Conservation (phyloP, 2,888 invertebrate genomes). For the Cryptocephalus moraei region DNA sequence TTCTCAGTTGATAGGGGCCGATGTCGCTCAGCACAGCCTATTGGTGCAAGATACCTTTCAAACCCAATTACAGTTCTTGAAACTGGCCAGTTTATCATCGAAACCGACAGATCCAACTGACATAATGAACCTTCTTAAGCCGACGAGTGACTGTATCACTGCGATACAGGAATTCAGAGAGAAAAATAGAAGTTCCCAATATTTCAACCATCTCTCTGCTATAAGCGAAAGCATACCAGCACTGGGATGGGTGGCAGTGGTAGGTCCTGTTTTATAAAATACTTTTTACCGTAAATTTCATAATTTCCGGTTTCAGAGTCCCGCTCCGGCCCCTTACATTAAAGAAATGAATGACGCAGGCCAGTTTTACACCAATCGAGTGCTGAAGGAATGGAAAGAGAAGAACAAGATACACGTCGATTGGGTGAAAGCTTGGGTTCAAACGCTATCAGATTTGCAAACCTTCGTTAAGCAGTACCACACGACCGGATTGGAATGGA, state of each 20-base stretch:
- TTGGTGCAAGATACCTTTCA: slow-evolving; percentile 75
- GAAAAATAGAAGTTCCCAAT: slow-evolving; percentile 73
- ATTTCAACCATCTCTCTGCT: slow-evolving; percentile 92
- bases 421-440: slow-evolving; percentile 90
- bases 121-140: slow-evolving; percentile 61
- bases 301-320: slow-evolving; percentile 39
- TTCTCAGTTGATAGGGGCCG: slow-evolving; percentile 75
- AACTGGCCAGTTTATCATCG: slow-evolving; percentile 63
- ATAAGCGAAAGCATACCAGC: slow-evolving; percentile 94
- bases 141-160: slow-evolving; percentile 73
- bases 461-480: slow-evolving; percentile 87
- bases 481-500: slow-evolving; percentile 95
- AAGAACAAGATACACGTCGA: slow-evolving; percentile 84
- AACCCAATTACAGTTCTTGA: slow-evolving; percentile 73
- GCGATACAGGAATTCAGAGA: slow-evolving; percentile 81
- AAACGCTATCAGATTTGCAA: slow-evolving; percentile 74
- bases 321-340: slow-evolving; percentile 88
- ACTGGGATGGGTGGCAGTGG: slow-evolving; percentile 89
- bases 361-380: slow-evolving; percentile 88
- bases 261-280: slow-evolving; percentile 35
- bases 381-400: slow-evolving; percentile 95
- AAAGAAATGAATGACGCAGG: slow-evolving; percentile 98
- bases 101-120: slow-evolving; percentile 66
- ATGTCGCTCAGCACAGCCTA: slow-evolving; percentile 69
- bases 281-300: background rate